Conservation (phyloP, 2,888 invertebrate species). For the Synanthedon andrenaeformis region DNA sequence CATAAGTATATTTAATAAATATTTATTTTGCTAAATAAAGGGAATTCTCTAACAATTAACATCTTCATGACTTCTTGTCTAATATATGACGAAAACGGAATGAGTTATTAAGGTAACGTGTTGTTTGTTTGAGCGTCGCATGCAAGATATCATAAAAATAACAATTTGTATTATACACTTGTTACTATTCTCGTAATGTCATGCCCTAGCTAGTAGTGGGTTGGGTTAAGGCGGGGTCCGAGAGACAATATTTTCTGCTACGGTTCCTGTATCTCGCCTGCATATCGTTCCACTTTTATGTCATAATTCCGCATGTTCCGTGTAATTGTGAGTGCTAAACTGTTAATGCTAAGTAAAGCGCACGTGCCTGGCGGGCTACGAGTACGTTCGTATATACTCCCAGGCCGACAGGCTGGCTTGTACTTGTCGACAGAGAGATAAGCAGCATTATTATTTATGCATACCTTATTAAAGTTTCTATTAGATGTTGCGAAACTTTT, state of each 20-base stretch:
- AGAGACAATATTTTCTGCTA: neutral
- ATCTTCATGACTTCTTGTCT: no score
- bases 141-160: no score
- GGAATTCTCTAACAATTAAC: no score
- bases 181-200: neutral
- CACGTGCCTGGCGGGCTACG: slow-evolving; percentile 9
- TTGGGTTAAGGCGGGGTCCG: neutral
- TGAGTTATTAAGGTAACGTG: no score
- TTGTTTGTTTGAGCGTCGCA: no score
- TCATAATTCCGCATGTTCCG: slow-evolving; percentile 10
- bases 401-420: slow-evolving; percentile 3
- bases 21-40: no score
- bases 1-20: no score
- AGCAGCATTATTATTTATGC: no score
- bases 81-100: no score
- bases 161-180: neutral
- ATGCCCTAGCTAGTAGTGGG: neutral
- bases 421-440: no score
- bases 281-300: slow-evolving; percentile 3
- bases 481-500: no score
- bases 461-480: no score
- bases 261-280: neutral
- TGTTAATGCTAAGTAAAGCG: slow-evolving; percentile 8
- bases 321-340: slow-evolving; percentile 2
- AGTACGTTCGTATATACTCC: slow-evolving; percentile 2